Conservation (phyloP, 2,888 invertebrate species). For the Callyntrura sp. region DNA sequence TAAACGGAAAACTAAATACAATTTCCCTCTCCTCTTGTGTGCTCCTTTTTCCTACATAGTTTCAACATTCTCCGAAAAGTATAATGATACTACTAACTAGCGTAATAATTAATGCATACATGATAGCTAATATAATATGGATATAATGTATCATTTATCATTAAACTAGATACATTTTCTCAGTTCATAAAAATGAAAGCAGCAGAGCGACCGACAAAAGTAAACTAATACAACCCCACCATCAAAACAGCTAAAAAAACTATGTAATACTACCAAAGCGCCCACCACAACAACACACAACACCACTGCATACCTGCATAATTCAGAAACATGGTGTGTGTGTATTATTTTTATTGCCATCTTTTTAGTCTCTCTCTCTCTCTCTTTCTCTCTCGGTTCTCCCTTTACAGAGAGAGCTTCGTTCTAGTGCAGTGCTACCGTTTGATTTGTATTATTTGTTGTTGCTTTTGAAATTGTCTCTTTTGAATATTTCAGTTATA, state of each 20-base stretch:
- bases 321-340: slow-evolving; percentile 55
- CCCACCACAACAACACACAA: slow-evolving; percentile 8
- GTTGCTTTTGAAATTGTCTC: slow-evolving; percentile 72
- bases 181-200: slow-evolving; percentile 26
- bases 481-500: slow-evolving; percentile 78
- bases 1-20: slow-evolving; percentile 64
- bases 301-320: slow-evolving; percentile 69
- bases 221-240: slow-evolving; percentile 32
- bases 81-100: slow-evolving; percentile 49
- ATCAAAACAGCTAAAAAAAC: slow-evolving; percentile 55
- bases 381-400: not conserved
- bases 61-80: slow-evolving; percentile 31
- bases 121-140: slow-evolving; percentile 58
- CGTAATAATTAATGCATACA: slow-evolving; percentile 77
- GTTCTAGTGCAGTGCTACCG: slow-evolving; percentile 41
- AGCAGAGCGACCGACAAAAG: too few species aligned
- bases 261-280: not conserved
- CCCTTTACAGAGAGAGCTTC: too few species aligned
- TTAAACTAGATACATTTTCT: slow-evolving; percentile 15
- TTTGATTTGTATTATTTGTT: slow-evolving; percentile 51
- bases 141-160: slow-evolving; percentile 54
- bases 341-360: slow-evolving; percentile 16
- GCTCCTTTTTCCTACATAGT: slow-evolving; percentile 47
- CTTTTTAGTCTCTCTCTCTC: slow-evolving; percentile 2
- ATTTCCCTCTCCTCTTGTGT: slow-evolving; percentile 57